Percentiles rank a stretch among this genome's conserved stretches.
phyloP scores from a whole-genome alignment of 1,140 invertebrate species.

The Drosophila eugracilis region DNA sequence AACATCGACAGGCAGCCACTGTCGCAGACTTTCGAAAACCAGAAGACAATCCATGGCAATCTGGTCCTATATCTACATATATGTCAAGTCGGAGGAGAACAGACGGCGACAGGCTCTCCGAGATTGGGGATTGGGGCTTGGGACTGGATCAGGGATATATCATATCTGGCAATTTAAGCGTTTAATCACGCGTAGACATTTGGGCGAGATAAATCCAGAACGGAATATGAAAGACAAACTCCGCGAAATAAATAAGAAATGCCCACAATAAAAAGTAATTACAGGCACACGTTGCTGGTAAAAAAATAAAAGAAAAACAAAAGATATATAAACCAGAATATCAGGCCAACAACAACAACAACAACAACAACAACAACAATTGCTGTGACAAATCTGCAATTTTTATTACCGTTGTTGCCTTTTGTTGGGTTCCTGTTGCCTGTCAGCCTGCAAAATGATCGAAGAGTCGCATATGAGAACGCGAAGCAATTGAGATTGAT shows the following conservation, averaged over 20 bases:
- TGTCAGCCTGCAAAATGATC: constrained; percentile 79
- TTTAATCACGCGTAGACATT: constrained; percentile 82
- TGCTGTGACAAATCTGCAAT: constrained; percentile 83
- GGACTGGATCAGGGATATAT: constrained; percentile 54
- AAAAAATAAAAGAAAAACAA: constrained; percentile 16
- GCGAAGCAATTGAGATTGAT: constrained; percentile 83
- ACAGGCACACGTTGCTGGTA: constrained; percentile 66
- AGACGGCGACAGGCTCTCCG: constrained; percentile 42
- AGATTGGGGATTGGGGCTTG: no score
- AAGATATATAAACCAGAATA: constrained; percentile 59
- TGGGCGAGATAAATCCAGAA: constrained; percentile 62
- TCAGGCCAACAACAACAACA: constrained; percentile 45
- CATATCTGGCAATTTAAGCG: constrained; percentile 79
- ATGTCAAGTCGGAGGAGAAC: constrained; percentile 21
- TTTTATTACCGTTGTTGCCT: constrained; percentile 69
- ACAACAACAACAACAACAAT: constrained; percentile 46
- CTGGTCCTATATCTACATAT: constrained; percentile 26
- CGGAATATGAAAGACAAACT: constrained; percentile 26
- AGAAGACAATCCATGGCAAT: constrained; percentile 38
- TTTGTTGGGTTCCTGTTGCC: constrained; percentile 59
- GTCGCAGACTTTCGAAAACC: constrained; percentile 32
- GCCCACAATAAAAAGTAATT: constrained; percentile 73
- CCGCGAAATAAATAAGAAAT: constrained; percentile 28
- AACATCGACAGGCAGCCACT: constrained; percentile 44
- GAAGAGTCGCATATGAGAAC: constrained; percentile 82